Evolutionary conservation across 2,888 invertebrate species (phyloP), one percentile per base, ranked within the genome.

Genomic region (Sphecodes monilicornis): DNA sequence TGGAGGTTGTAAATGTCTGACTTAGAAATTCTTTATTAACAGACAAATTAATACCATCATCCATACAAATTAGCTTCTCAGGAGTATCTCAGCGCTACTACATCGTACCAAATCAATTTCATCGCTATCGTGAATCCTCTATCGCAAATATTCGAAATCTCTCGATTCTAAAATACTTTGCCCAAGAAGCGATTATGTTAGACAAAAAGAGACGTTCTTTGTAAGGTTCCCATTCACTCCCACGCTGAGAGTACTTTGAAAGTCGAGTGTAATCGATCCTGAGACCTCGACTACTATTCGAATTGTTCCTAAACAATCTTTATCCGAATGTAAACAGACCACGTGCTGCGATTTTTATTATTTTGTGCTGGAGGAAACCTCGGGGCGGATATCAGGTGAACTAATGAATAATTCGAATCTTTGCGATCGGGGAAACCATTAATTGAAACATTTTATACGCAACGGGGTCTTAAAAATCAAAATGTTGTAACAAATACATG

Each of bases 21-120:
- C 92, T 93, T 93, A 93, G 92, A 93, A 91, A 92, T 87, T 85
- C 82, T 93, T 93, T 92, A 93, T 93, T 92, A 92, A 93, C 91
- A 91, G 89, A 85, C 86, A 88, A 91, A 90, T 88, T 88, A 91
- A 91, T 92, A 91, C 90, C 90, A 88, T 89, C 87, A 85, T 91
- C 88, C 90, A 86, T 90, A 91, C 89, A 90, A 86, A 85, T 84
- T 74, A 85, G 80, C 83, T 86, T 84, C 70, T 83, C 84, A 87
- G 75, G 36, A 81, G 75, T 29, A 89, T 89, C 80, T 85, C 83
- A 86, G 74, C 29, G 60, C 18, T 70, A 41, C 43, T 77, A 74
- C 81, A 68, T 43, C 75, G 36, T 78, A 78, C 77, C 64, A 86
- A 77, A 74, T 66, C 29, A 29, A 66, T 78, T 73, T 70, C 69